Conservation (phyloP, 92 coral and sea anemone species). For the Pocillopora grandis region DNA sequence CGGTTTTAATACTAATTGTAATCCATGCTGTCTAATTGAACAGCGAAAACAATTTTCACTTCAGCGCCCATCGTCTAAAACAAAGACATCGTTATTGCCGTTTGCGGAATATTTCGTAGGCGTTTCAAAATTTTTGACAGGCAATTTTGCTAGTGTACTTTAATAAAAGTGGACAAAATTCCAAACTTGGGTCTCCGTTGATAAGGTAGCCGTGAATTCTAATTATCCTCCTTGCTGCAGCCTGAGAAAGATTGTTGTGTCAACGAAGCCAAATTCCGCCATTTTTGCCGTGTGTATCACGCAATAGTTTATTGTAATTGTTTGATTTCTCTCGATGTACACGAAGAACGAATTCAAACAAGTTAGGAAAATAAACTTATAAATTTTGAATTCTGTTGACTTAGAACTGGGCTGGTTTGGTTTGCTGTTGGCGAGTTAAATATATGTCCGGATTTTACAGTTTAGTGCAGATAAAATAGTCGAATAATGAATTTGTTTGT, state of each 20-base stretch:
- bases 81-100: constrained; percentile 24
- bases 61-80: constrained; percentile 1
- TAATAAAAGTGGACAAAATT: constrained; percentile 70
- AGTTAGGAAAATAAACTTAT: constrained; percentile 91
- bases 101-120: constrained; percentile 34
- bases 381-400: constrained; percentile 86
- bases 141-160: constrained; percentile 70
- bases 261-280: neutral
- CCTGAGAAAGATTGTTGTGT: neutral
- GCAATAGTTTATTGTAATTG: constrained; percentile 61
- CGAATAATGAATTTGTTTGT: constrained; percentile 29
- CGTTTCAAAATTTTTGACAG: constrained; percentile 59
- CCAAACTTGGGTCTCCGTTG: constrained; percentile 81
- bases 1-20: constrained; percentile 1
- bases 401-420: constrained; percentile 38
- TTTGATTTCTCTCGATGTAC: constrained; percentile 77
- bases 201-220: constrained; percentile 64
- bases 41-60: constrained; percentile 10
- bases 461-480: constrained; percentile 5
- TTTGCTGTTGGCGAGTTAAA: constrained; percentile 41
- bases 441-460: constrained; percentile 3
- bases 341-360: constrained; percentile 84
- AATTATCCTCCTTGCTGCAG: constrained; percentile 12
- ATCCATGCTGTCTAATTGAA: constrained; percentile 19
- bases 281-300: constrained; percentile 10